phyloP scores from a whole-genome alignment of 2,113 vertebrate genomes.

The Recurvirostra avosetta region DNA sequence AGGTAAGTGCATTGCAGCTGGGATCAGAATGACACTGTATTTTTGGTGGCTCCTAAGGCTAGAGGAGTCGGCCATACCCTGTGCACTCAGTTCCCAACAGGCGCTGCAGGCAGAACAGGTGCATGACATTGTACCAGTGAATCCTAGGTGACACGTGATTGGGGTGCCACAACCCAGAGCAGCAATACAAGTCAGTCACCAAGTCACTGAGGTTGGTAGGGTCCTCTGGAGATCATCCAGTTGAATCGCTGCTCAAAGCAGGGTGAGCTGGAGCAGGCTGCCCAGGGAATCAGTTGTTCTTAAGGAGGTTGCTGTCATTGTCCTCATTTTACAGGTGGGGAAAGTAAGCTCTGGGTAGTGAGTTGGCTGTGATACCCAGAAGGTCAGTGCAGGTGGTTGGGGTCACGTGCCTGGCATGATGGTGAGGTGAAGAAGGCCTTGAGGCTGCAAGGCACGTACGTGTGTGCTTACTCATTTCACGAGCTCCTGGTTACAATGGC shows the following conservation, averaged over 20 bases:
- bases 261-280: neutral
- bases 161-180: neutral
- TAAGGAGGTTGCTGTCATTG: neutral
- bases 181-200: neutral
- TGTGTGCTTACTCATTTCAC: neutral
- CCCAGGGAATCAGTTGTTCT: neutral
- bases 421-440: neutral
- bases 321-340: neutral
- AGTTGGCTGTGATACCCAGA: neutral
- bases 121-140: rapidly evolving
- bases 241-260: neutral
- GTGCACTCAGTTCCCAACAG: neutral
- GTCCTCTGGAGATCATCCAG: neutral
- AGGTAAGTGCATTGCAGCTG: neutral
- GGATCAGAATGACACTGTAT: too few relatives aligned
- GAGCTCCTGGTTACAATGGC: neutral
- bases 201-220: neutral
- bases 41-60: neutral
- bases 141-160: neutral
- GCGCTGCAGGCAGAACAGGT: neutral
- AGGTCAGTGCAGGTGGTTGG: neutral
- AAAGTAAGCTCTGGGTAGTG: neutral
- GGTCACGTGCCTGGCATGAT: neutral
- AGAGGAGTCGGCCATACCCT: neutral
- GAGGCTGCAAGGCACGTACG: neutral